Base-by-base conservation (phyloP, 2,113 vertebrate species). In the Galbula dea region DNA sequence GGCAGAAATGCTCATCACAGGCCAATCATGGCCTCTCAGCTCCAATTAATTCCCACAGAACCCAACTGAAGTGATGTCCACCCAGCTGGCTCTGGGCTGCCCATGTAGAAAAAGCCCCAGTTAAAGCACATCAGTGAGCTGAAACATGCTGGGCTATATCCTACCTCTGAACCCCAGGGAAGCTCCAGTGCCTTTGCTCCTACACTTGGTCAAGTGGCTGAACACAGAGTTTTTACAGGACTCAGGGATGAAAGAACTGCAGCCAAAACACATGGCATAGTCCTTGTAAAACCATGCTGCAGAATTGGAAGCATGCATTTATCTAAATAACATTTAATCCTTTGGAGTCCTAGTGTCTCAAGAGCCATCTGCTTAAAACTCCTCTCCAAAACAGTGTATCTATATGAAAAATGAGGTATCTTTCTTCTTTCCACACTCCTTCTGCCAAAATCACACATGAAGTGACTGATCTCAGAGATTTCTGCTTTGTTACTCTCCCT, bases 281-380 rank as follows among this genome's bases (percentile, higher is more conserved):
- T 88, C 68, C 54, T 77, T 24, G 69, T 34, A 72, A 90, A 88
- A 45, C 58, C 49, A 22, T 18, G 32, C 61, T 37, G 29, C 88
- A 91, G 63, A 93, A 96, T 84, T 58, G 62, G 93, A 97, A 97
- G 72, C 29, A 83, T 39, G 59, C 10, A 21, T 96, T 97, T 94
- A 79, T 95, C 91, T 95, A 95, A 96, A 90, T 57, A 89, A 55
- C 63, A 88, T 92, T 88, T 94, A 67, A 74, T 90, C 46, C 52
- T 94, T 72, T 62, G 49, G 90, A 84, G 75, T 80, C 30, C 61
- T 89, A 59, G 82, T 37, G 86, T 78, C 95, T 94, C 86, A 89
- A 96, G 81, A 95, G 91, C 88, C 93, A 89, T 90, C 92, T 96
- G 96, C 94, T 94, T 94, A 91, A 95, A 97, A 97, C 94, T 95